These are phyloP conservation scores for Grallaria varia DNA, from an alignment of 2,113 vertebrate genomes.

Conservation along the genomic window DNA sequence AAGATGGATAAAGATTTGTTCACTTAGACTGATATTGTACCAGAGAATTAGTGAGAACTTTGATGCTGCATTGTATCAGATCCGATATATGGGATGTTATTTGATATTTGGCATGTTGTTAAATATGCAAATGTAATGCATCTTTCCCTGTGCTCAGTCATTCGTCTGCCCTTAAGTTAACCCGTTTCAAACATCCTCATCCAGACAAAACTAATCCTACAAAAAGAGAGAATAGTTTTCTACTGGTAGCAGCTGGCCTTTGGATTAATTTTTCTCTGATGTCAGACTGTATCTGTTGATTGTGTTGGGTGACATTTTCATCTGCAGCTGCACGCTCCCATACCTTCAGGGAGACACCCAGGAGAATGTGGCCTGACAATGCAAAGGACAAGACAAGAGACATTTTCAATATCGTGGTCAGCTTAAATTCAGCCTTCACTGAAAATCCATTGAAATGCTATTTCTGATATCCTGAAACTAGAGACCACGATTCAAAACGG, in stretches of 20 bases:
- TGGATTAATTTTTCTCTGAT: background rate
- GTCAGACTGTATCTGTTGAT: background rate
- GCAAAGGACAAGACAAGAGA: background rate
- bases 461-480: background rate
- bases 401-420: background rate
- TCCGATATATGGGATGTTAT: background rate
- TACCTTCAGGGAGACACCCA: background rate
- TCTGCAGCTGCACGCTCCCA: accelerated
- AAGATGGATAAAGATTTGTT: background rate
- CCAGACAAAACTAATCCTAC: background rate
- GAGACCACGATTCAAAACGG: background rate
- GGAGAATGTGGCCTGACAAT: background rate
- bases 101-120: background rate
- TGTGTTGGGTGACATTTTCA: background rate
- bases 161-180: background rate
- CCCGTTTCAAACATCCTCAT: background rate
- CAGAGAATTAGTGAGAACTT: background rate
- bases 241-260: background rate
- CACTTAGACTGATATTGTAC: background rate
- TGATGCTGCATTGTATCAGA: background rate
- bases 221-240: background rate
- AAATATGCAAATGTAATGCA: background rate
- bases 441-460: background rate
- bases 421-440: background rate
- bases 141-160: background rate